Base-by-base conservation (phyloP, 2,888 invertebrate genomes). In the Spisula subtruncata region DNA sequence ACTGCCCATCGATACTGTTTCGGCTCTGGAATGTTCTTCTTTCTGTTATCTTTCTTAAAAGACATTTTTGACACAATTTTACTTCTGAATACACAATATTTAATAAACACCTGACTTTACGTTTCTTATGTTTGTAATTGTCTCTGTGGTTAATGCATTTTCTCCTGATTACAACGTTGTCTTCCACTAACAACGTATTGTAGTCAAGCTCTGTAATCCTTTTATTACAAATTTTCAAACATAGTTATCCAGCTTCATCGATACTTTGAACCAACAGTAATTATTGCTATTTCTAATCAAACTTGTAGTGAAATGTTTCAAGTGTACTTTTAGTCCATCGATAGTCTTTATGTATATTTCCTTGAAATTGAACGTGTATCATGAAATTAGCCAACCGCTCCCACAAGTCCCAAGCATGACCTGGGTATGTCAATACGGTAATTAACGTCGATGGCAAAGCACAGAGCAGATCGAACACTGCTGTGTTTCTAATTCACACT, bases 1-100 rank as follows among this genome's bases (percentile, higher is more conserved):
- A 85, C 93, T 1, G 88, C 91, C 93, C 93, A 93, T 2, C 93
- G 83, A 60, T 85, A 93, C 35, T 89, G 54, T 8, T 88, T 88
- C 29, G 51, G 71, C 32, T 81, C 80, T 18, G 10, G 8, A 8
- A 46, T 60, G 16, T 32, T 20, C 16, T 60, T 56, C 54, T 41
- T 80, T 81, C 83, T 35, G 32, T 25, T 66, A 29, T 51, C n/a
- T 8, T 66, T 66, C 60, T 66, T 16, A 32, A 18, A 75, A 75
- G 75, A 75, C 75, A 75, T 75, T 32, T 32, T 75, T 35, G 14
- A 35, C 32, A 75, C 75, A 75, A 32, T 66, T 25, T 66, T 10
- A 25, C n/a, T 25, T n/a, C 60, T 25, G 0, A 25, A 8, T n/a
- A 66, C 60, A 66, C 20, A 25, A 66, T 66, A 66, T 66, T 66